phyloP scores from a whole-genome alignment of 2,113 vertebrate species.

The Oncorhynchus clarkii region DNA sequence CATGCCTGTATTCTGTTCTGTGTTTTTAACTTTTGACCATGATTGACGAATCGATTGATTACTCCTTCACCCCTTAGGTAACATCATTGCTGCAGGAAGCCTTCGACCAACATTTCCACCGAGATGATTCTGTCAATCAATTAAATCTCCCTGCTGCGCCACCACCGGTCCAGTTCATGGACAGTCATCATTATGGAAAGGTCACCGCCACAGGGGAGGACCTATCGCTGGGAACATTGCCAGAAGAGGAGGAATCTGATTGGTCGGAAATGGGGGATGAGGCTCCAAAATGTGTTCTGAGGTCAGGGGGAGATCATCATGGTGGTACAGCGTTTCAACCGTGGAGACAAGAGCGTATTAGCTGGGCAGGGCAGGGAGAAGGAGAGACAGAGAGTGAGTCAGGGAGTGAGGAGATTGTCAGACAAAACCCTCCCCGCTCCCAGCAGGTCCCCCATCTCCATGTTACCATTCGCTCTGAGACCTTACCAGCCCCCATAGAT shows the following conservation, averaged over 20 bases:
- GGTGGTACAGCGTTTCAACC: slow-evolving; percentile 21
- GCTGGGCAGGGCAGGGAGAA: slow-evolving; percentile 38
- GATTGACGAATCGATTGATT: slow-evolving; percentile 4
- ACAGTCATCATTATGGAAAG: slow-evolving; percentile 54
- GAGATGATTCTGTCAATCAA: slow-evolving; percentile 50
- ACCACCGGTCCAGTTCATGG: slow-evolving; percentile 73
- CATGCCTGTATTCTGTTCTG: neutral
- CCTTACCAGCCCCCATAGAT: slow-evolving; percentile 20
- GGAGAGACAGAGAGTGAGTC: slow-evolving; percentile 62
- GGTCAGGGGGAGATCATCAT: slow-evolving; percentile 41
- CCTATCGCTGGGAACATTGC: slow-evolving; percentile 62
- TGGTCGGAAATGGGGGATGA: slow-evolving; percentile 74
- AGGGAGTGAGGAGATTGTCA: slow-evolving; percentile 50
- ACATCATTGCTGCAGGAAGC: slow-evolving; percentile 50
- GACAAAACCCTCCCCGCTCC: slow-evolving; percentile 19
- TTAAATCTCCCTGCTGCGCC: slow-evolving; percentile 50
- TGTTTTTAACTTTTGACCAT: neutral
- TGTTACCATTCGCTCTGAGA: slow-evolving; percentile 63
- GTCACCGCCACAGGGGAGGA: slow-evolving; percentile 53
- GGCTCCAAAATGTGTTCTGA: slow-evolving; percentile 45
- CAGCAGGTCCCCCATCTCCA: slow-evolving; percentile 67
- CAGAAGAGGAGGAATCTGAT: slow-evolving; percentile 76
- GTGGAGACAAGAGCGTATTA: slow-evolving; percentile 45
- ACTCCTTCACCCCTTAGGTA: slow-evolving; percentile 46
- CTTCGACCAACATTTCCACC: slow-evolving; percentile 48